phyloP scores from a whole-genome alignment of 2,113 vertebrate species.

The Acrocephalus arundinaceus region DNA sequence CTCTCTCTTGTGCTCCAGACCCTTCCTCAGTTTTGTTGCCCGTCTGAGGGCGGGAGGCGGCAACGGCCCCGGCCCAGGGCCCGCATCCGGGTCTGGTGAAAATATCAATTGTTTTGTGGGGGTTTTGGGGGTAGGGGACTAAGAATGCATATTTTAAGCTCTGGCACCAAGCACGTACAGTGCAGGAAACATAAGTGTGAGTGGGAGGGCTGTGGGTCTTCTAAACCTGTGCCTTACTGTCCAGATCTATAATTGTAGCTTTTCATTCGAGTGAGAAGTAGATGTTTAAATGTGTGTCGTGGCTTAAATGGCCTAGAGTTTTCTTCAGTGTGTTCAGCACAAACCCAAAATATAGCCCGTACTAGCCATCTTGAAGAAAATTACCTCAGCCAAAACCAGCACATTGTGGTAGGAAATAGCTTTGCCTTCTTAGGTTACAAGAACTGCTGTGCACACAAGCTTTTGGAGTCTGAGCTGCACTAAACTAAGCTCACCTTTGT shows the following conservation, averaged over 20 bases:
- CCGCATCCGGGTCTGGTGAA: neutral
- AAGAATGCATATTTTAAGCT: neutral
- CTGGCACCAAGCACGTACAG: accelerated
- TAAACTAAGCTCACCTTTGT: neutral
- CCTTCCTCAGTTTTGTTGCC: neutral
- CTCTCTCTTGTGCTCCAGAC: neutral
- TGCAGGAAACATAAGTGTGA: accelerated
- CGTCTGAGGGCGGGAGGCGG: neutral
- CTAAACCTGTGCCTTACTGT: too few relatives aligned
- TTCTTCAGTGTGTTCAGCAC: neutral
- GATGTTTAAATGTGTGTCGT: neutral
- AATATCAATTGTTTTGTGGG: neutral
- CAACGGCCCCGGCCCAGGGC: neutral
- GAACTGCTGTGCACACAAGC: accelerated
- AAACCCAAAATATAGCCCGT: neutral
- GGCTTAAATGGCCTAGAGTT: neutral
- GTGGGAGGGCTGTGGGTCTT: accelerated
- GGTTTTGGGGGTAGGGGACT: accelerated
- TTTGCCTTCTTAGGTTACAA: neutral
- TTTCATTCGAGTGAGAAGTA: neutral
- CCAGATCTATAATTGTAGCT: accelerated
- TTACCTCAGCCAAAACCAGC: neutral
- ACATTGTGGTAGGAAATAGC: neutral
- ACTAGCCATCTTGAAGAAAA: neutral
- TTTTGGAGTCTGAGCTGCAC: neutral